Conservation (phyloP, 2,797 vertebrate species). For the Gymnothorax reevesii region DNA sequence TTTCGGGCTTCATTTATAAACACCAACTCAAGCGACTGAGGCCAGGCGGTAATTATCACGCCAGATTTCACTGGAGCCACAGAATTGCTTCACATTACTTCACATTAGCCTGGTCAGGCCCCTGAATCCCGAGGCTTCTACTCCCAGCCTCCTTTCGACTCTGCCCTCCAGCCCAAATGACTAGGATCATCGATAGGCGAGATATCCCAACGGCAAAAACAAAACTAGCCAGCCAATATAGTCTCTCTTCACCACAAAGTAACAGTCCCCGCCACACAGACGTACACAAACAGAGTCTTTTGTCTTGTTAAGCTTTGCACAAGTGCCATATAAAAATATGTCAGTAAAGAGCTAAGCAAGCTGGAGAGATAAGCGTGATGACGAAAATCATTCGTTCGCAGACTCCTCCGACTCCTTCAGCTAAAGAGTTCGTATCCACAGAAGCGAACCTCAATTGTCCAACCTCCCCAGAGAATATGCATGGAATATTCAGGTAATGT, state of each 20-base stretch:
- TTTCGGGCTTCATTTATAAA: conserved; percentile 71
- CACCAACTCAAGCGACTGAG: conserved; percentile 55
- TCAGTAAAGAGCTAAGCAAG: background rate
- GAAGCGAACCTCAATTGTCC: conserved; percentile 13
- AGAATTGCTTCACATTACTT: background rate
- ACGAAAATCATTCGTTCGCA: background rate
- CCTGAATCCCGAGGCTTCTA: conserved; percentile 30
- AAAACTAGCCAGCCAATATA: conserved; percentile 63
- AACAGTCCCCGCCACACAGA: background rate
- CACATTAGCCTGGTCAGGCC: background rate
- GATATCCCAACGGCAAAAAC: conserved; percentile 48
- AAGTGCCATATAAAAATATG: background rate
- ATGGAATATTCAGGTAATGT: conserved; percentile 6
- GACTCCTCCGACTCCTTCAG: background rate
- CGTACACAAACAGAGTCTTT: background rate
- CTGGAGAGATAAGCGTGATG: background rate
- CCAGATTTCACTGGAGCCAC: conserved; percentile 57
- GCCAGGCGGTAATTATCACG: conserved; percentile 64
- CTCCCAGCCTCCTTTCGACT: conserved; percentile 48
- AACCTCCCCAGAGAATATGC: conserved; percentile 1
- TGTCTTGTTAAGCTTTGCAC: background rate
- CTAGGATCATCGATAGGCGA: conserved; percentile 45
- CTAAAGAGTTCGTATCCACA: background rate
- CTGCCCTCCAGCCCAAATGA: conserved; percentile 41
- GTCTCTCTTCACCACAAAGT: background rate